Evolutionary conservation across 2,113 vertebrate genomes (phyloP).

Genomic region (Manacus vitellinus): DNA sequence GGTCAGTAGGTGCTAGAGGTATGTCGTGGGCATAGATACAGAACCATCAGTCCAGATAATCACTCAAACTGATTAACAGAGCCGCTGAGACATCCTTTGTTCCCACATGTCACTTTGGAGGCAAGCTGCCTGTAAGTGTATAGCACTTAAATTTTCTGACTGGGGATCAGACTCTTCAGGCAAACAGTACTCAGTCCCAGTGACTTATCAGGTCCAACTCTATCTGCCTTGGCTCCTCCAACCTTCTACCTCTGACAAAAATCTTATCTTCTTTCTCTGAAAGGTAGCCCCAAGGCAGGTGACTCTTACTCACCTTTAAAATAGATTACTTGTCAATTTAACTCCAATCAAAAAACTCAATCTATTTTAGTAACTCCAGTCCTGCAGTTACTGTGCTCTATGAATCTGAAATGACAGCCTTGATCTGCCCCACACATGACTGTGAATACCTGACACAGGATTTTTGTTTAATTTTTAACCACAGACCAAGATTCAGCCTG

Average conservation of each 20-base stretch:
- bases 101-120: fast-evolving
- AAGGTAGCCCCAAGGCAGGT: background rate
- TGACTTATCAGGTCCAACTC: background rate
- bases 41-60: background rate
- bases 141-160: background rate
- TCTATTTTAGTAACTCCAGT: background rate
- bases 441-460: background rate
- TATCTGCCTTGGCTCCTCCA: background rate
- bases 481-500: background rate
- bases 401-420: background rate
- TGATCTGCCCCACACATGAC: background rate
- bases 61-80: background rate
- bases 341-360: background rate
- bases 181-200: background rate
- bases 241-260: background rate
- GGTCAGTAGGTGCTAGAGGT: background rate
- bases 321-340: background rate
- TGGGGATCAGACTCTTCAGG: background rate
- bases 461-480: background rate
- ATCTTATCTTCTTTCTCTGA: background rate
- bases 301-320: slow-evolving; percentile 9
- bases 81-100: background rate
- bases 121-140: background rate
- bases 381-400: background rate
- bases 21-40: background rate